Base-by-base conservation (phyloP, 1,140 invertebrate genomes). In the Globodera rostochiensis region DNA sequence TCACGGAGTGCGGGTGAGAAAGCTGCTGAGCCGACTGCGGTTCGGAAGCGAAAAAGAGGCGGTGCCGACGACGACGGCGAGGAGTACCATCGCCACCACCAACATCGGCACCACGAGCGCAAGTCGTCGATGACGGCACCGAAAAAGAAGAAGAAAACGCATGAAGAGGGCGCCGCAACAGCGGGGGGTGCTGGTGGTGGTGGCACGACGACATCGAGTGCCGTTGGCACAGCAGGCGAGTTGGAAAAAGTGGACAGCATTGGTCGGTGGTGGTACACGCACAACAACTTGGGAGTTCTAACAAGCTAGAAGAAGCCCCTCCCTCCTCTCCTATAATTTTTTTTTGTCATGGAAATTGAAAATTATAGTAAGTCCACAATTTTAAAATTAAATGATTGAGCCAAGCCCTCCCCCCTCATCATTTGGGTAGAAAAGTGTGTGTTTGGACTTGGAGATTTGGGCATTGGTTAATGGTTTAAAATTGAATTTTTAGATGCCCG, bases 231-330 rank as follows among this genome's bases (percentile, higher is more conserved):
- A 15, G 57, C 57, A 19, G 13, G n/a, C 19, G 57, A 19, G 69
- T 21, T 71, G 21, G 69, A 71, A 21, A 36, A 71, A 19, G 69
- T 71, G 25, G 69, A 71, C 69, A 71, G 69, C 69, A 45, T 71
- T 45, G 69, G 69, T 71, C 8, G 36, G 36, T 45, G 3, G 3
- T 9, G 0, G 67, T 69, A 3, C 67, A 45, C 7, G 6, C 8
- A 69, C 19, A 19, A 69, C 36, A 36, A 36, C 36, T 36, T 1
- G 36, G 36, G 36, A 1, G 36, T 36, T 36, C 36, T 36, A 36
- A 36, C 36, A 36, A 36, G 36, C 36, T 36, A 36, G 36, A 36
- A 36, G 36, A 36, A 36, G 36, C 36, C 36, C 36, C n/a, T n/a
- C n/a, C 36, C 3, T 36, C 36, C 36, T 36, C 3, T 1, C 36